These are phyloP conservation scores for Melanophora roralis DNA, from an alignment of 2,888 invertebrate genomes.

Conservation along the genomic window DNA sequence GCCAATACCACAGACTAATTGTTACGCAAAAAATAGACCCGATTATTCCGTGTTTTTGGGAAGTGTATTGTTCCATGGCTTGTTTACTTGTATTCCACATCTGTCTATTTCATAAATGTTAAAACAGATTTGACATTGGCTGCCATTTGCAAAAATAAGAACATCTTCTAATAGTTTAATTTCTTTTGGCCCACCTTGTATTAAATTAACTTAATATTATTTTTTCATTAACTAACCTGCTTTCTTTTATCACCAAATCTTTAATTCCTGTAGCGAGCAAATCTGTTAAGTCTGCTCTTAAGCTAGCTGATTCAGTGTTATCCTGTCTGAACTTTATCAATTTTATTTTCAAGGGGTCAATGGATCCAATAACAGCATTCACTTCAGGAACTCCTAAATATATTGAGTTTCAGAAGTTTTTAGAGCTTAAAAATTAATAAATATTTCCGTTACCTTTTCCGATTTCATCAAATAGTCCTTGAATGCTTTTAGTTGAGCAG, in stretches of 20 bases:
- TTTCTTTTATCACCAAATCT: conserved; percentile 80
- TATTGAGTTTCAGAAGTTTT: background rate
- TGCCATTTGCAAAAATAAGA: too few relatives aligned
- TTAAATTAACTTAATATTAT: too few relatives aligned
- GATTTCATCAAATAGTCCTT: conserved; percentile 80
- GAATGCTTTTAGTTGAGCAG: conserved; percentile 81
- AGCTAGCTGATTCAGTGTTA: conserved; percentile 82
- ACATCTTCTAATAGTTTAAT: too few relatives aligned
- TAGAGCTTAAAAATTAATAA: background rate
- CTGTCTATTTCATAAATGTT: too few relatives aligned
- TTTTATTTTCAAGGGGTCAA: conserved; percentile 83
- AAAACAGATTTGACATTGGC: too few relatives aligned
- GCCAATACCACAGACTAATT: too few relatives aligned
- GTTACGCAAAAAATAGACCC: too few relatives aligned
- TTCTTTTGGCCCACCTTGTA: too few relatives aligned
- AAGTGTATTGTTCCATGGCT: too few relatives aligned
- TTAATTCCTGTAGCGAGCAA: conserved; percentile 83
- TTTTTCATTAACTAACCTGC: conserved; percentile 81
- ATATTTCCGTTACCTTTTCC: conserved; percentile 72
- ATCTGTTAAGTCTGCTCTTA: conserved; percentile 82
- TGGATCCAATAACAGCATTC: conserved; percentile 78
- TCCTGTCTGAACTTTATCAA: conserved; percentile 83
- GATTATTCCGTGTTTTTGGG: too few relatives aligned
- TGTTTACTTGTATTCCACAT: too few relatives aligned
- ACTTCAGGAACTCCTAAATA: conserved; percentile 70